A percentile compares a stretch with the other conserved stretches of the same genome.
Evolutionary conservation across 2,113 vertebrate genomes (phyloP).

Genomic region (Catagonus wagneri): DNA sequence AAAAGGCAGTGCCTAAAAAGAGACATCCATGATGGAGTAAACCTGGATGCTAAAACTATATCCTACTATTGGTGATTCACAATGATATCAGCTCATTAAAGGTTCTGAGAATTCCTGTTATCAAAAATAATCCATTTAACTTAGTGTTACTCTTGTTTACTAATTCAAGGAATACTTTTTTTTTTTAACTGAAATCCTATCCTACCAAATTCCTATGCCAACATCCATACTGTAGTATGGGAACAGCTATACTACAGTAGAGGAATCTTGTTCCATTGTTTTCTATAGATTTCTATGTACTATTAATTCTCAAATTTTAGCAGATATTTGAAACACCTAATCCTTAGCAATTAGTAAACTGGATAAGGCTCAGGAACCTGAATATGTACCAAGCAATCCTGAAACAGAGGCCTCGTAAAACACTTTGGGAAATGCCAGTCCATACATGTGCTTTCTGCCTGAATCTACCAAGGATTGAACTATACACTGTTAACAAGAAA

Average conservation of each 20-base stretch:
- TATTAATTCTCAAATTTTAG: not conserved
- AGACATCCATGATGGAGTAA: not conserved
- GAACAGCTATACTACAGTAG: not conserved
- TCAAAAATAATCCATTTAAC: not conserved
- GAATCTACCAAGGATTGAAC: not conserved
- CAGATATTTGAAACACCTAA: not conserved
- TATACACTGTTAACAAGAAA: not conserved
- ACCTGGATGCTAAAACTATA: not conserved
- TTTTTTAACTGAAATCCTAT: not conserved
- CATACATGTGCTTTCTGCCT: not conserved
- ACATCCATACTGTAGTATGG: no score
- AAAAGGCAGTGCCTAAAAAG: not conserved
- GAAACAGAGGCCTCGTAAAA: not conserved
- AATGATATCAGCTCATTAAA: not conserved
- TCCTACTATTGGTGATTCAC: not conserved
- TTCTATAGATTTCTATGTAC: not conserved
- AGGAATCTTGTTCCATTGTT: not conserved
- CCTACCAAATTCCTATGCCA: not conserved
- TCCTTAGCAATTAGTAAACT: not conserved
- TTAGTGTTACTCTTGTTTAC: not conserved
- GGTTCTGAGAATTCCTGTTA: not conserved
- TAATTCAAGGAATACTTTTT: constrained; percentile 5
- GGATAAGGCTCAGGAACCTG: not conserved
- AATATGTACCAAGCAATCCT: not conserved
- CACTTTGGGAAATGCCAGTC: not conserved